Conservation (phyloP, 2,113 vertebrate genomes). For the Isurus oxyrinchus region DNA sequence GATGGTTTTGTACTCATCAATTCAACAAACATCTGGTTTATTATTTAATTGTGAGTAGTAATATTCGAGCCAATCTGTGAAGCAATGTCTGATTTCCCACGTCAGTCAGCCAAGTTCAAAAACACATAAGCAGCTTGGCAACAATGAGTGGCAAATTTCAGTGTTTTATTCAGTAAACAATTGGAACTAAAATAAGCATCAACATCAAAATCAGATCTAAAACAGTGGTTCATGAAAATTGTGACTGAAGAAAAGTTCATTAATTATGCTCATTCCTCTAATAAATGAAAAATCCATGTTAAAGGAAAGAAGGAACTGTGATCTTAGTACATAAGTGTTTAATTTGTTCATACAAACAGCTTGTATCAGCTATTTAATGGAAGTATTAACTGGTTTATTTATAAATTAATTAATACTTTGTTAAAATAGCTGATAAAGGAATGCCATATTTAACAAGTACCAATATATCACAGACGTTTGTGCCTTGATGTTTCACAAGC, state of each 20-base stretch:
- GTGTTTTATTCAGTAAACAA: not conserved
- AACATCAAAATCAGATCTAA: not conserved
- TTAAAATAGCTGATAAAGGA: not conserved
- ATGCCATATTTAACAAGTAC: too few relatives aligned
- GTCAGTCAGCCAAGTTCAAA: not conserved
- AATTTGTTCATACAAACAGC: not conserved
- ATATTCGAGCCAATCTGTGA: not conserved
- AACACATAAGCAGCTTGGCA: constrained; percentile 13
- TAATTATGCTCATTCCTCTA: not conserved
- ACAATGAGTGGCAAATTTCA: not conserved
- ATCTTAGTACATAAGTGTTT: not conserved
- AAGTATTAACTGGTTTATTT: not conserved
- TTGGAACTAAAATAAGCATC: not conserved
- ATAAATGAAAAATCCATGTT: not conserved
- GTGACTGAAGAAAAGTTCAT: not conserved
- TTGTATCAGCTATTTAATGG: not conserved
- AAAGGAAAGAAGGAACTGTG: not conserved
- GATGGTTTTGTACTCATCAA: not conserved
- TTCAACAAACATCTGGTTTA: constrained; percentile 12
- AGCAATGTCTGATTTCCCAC: constrained; percentile 24
- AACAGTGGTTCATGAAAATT: not conserved
- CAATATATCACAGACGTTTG: not conserved
- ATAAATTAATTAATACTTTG: not conserved
- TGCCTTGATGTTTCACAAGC: not conserved
- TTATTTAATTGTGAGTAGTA: constrained; percentile 7